These are phyloP conservation scores for Raphicerus campestris DNA, from an alignment of 2,113 vertebrate species.

Conservation along the genomic window DNA sequence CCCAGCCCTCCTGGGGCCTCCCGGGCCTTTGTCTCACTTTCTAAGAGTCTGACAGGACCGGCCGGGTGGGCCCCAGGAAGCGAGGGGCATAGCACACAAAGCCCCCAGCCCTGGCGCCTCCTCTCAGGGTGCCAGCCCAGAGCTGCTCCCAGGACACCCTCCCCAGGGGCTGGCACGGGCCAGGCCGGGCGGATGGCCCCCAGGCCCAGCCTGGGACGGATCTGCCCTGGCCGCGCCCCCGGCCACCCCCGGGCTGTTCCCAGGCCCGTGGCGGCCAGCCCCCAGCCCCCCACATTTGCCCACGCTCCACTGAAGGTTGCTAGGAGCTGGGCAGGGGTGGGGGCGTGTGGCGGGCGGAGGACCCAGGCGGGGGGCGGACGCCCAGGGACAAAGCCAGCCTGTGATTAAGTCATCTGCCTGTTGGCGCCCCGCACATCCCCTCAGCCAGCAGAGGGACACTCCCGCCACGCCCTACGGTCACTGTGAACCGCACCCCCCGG, in stretches of 20 bases:
- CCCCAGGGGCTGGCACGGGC: slow-evolving; percentile 1
- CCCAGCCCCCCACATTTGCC: slow-evolving; percentile 21
- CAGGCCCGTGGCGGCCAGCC: background rate
- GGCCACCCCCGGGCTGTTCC: slow-evolving; percentile 55
- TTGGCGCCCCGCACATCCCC: background rate
- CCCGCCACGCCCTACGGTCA: background rate
- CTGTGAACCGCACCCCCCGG: background rate
- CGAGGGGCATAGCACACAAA: background rate
- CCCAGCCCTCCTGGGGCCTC: slow-evolving; percentile 48
- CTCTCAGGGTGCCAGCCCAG: background rate
- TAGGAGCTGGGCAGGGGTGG: slow-evolving; percentile 25
- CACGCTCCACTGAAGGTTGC: slow-evolving; percentile 57
- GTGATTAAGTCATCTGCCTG: slow-evolving; percentile 65
- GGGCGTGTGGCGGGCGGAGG: background rate
- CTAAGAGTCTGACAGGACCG: slow-evolving; percentile 61
- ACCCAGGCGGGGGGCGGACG: background rate
- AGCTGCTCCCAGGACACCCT: slow-evolving; percentile 48
- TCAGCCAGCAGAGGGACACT: background rate
- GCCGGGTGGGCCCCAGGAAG: slow-evolving; percentile 54
- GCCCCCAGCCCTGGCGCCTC: background rate
- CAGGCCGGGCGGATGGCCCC: background rate
- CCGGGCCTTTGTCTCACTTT: slow-evolving; percentile 62
- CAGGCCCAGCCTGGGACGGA: background rate
- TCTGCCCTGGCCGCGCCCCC: background rate
- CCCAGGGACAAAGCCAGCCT: slow-evolving; percentile 53